Conservation (phyloP, 2,888 invertebrate species). For the Cistogaster globosa region DNA sequence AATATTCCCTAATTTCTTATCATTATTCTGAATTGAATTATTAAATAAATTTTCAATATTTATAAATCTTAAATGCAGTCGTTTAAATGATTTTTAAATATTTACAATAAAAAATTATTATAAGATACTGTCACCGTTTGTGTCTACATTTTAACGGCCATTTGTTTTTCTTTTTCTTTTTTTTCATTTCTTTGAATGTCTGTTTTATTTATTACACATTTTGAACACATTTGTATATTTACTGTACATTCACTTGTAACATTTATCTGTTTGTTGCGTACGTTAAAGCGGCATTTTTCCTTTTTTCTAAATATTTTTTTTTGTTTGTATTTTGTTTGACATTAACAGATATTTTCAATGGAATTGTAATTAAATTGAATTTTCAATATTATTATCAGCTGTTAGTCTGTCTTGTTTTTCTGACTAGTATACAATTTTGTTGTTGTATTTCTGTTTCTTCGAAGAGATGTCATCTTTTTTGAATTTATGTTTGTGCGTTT, state of each 20-base stretch:
- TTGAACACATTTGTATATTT: background rate
- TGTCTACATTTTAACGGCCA: conserved; percentile 40
- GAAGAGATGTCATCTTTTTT: conserved; percentile 26
- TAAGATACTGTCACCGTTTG: conserved; percentile 25
- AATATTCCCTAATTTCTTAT: conserved; percentile 32
- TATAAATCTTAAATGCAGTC: background rate
- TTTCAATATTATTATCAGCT: conserved; percentile 57
- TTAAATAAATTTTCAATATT: conserved; percentile 5
- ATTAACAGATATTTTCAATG: conserved; percentile 39
- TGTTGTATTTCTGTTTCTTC: background rate
- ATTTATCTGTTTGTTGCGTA: conserved; percentile 23
- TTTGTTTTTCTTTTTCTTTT: conserved; percentile 1
- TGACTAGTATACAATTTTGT: background rate
- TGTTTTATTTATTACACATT: conserved; percentile 37
- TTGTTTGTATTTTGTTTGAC: background rate
- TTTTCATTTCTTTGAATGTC: background rate
- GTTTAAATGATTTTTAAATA: conserved; percentile 5
- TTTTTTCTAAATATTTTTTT: conserved; percentile 6
- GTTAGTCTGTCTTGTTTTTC: conserved; percentile 17
- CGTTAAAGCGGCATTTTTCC: conserved; percentile 17
- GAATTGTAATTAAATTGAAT: conserved; percentile 57
- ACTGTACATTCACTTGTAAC: background rate
- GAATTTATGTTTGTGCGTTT: conserved; percentile 1
- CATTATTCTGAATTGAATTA: conserved; percentile 4
- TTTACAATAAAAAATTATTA: background rate